Evolutionary conservation across 2,113 vertebrate genomes (phyloP).

Genomic region (Oreochromis spilurus): DNA sequence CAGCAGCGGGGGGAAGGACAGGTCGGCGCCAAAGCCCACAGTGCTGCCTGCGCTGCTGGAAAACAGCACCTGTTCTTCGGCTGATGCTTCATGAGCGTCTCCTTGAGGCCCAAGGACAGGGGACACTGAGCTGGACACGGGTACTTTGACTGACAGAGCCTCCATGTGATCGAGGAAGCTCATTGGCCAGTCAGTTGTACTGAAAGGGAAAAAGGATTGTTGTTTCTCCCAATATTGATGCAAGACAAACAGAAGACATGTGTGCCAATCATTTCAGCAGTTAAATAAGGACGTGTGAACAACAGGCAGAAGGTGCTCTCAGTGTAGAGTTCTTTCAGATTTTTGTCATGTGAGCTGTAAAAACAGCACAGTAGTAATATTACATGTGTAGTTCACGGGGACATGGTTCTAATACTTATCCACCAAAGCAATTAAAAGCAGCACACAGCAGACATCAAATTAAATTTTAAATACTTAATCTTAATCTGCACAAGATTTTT

Average conservation of each 20-base stretch:
- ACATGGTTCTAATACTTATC: not conserved
- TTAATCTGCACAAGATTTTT: not conserved
- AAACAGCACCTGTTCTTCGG: not conserved
- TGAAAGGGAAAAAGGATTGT: slow-evolving; percentile 33
- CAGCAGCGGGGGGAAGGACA: slow-evolving; percentile 64
- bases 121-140: slow-evolving; percentile 75
- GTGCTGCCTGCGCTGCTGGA: slow-evolving; percentile 66
- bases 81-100: slow-evolving; percentile 10
- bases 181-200: slow-evolving; percentile 89
- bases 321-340: not conserved
- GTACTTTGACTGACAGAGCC: slow-evolving; percentile 85
- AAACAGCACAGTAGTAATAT: not conserved
- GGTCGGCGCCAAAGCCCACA: not conserved
- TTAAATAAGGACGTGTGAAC: not conserved
- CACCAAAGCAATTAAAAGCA: not conserved
- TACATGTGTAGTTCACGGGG: not conserved
- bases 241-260: not conserved
- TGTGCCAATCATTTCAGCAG: not conserved
- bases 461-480: not conserved
- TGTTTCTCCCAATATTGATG: not conserved
- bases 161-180: slow-evolving; percentile 90
- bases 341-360: not conserved
- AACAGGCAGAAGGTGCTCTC: not conserved
- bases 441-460: not conserved
- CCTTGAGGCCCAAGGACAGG: slow-evolving; percentile 11